Conservation (phyloP, 1,140 invertebrate genomes). For the Saxidomus purpurata region DNA sequence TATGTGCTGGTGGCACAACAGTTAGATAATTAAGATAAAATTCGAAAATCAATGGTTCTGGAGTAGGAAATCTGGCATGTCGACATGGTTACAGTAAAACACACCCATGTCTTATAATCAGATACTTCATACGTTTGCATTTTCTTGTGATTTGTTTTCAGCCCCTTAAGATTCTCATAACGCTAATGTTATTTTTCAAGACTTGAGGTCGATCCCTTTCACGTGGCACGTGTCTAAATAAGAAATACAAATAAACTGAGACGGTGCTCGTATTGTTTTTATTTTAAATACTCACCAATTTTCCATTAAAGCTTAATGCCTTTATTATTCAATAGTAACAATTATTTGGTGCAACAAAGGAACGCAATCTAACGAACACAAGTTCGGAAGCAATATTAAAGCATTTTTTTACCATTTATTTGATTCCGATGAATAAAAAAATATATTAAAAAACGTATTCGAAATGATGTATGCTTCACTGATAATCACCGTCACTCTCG, state of each 20-base stretch:
- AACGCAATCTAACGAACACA: too few relatives aligned
- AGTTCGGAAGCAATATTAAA: too few relatives aligned
- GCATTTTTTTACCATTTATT: too few relatives aligned
- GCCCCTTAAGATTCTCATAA: background rate
- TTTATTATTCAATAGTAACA: too few relatives aligned
- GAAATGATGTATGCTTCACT: too few relatives aligned
- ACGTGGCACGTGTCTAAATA: conserved; percentile 19
- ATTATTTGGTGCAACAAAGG: too few relatives aligned
- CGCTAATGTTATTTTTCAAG: background rate
- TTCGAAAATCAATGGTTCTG: conserved; percentile 44
- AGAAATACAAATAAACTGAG: conserved; percentile 15
- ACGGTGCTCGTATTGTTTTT: background rate
- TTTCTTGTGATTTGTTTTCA: conserved; percentile 8
- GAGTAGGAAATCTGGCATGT: conserved; percentile 37
- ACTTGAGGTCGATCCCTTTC: background rate
- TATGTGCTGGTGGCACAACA: conserved; percentile 25
- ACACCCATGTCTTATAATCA: conserved; percentile 4
- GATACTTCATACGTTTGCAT: conserved; percentile 44
- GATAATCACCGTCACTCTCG: too few relatives aligned
- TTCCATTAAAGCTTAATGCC: background rate
- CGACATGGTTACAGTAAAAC: conserved; percentile 4
- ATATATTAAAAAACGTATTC: too few relatives aligned
- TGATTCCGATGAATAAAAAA: too few relatives aligned
- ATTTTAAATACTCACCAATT: background rate
- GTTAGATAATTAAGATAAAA: conserved; percentile 56